A percentile compares a stretch with the other conserved stretches of the same genome.
Evolutionary conservation across 2,113 vertebrate species (phyloP).

Genomic region (Silurus meridionalis): DNA sequence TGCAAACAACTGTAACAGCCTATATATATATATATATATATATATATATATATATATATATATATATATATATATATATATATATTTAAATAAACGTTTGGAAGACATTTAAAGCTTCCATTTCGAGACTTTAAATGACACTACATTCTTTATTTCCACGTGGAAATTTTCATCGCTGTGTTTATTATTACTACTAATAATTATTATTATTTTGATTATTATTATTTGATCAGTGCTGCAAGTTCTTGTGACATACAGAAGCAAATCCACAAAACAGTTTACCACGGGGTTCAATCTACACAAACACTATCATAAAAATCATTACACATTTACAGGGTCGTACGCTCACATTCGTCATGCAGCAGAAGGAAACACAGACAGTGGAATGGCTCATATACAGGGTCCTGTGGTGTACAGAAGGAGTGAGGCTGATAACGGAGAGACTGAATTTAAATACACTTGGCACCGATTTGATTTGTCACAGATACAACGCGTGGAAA

Average conservation of each 20-base stretch:
- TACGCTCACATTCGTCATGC: slow-evolving; percentile 49
- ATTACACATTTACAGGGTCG: slow-evolving; percentile 48
- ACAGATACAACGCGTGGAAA: slow-evolving; percentile 53
- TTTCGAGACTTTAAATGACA: slow-evolving; percentile 20
- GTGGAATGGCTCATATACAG: slow-evolving; percentile 40
- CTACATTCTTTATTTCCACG: slow-evolving; percentile 31
- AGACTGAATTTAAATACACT: slow-evolving; percentile 42
- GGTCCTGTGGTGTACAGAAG: slow-evolving; percentile 1
- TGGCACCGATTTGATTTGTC: slow-evolving; percentile 66
- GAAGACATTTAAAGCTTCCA: slow-evolving; percentile 25
- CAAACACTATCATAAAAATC: slow-evolving; percentile 48
- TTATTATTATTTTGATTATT: background rate
- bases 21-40: no score
- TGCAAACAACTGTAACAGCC: slow-evolving; percentile 2
- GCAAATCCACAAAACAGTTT: slow-evolving; percentile 35
- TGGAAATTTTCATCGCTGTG: slow-evolving; percentile 5
- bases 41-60: no score
- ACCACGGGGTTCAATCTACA: slow-evolving; percentile 46
- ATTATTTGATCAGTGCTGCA: slow-evolving; percentile 9
- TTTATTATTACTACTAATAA: background rate
- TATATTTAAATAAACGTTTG: background rate
- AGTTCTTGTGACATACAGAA: slow-evolving; percentile 16
- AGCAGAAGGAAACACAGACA: slow-evolving; percentile 41
- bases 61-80: no score
- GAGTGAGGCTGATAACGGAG: background rate